phyloP scores from a whole-genome alignment of 2,113 vertebrate species.

The Struthio camelus region DNA sequence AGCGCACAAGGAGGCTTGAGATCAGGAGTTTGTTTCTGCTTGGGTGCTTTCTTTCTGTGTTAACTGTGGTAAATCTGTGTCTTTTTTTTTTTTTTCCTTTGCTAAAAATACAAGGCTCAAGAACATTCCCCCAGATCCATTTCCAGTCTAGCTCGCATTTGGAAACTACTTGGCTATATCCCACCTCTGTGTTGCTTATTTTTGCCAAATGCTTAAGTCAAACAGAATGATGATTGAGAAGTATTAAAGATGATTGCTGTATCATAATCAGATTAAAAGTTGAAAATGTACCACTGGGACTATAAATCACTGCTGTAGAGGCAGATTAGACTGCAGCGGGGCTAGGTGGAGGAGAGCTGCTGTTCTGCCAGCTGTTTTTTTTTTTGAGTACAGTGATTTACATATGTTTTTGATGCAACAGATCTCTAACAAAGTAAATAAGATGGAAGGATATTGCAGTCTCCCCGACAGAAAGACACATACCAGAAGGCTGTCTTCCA shows the following conservation, averaged over 20 bases:
- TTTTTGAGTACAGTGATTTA: background rate
- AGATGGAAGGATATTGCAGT: fast-evolving
- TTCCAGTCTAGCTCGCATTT: background rate
- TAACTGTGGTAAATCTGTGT: background rate
- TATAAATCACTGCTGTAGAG: background rate
- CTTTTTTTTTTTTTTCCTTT: background rate
- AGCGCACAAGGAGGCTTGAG: background rate
- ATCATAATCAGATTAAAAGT: background rate
- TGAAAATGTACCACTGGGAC: background rate
- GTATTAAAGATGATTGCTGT: background rate
- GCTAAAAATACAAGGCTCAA: background rate
- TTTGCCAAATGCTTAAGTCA: background rate
- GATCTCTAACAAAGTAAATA: background rate
- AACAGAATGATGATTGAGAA: background rate
- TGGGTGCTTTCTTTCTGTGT: background rate
- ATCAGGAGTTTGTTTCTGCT: background rate
- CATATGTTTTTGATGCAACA: background rate
- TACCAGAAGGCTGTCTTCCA: background rate
- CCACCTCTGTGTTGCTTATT: background rate
- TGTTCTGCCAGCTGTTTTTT: fast-evolving
- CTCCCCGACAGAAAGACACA: background rate
- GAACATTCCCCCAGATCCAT: background rate
- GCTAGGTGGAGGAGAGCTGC: background rate
- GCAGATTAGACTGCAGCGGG: background rate
- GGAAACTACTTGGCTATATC: background rate